These are phyloP conservation scores for Boulengeromyrus knoepffleri DNA, from an alignment of 2,113 vertebrate genomes.

Conservation along the genomic window DNA sequence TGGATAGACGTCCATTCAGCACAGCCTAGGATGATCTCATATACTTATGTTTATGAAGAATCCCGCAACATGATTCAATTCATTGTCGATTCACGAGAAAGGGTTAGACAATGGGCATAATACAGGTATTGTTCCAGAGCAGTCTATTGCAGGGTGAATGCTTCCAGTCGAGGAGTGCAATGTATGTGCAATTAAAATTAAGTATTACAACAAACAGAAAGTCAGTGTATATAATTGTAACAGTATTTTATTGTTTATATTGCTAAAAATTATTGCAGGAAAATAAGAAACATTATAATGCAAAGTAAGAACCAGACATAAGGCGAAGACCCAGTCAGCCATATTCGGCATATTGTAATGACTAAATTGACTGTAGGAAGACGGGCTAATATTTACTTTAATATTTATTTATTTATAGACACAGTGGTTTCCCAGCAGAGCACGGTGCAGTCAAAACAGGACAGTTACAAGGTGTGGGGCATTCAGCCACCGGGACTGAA, in stretches of 20 bases:
- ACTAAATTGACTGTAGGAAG: not conserved
- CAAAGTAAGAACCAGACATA: not conserved
- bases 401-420: not conserved
- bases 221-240: not conserved
- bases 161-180: not conserved
- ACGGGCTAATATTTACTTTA: not conserved
- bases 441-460: not conserved
- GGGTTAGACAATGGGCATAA: not conserved
- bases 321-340: not conserved
- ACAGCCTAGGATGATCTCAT: not conserved
- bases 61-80: not conserved
- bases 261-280: not conserved
- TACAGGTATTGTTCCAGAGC: not conserved
- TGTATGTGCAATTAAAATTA: not conserved
- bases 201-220: not conserved
- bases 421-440: not conserved
- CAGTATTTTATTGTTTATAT: not conserved
- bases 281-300: not conserved
- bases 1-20: too few relatives aligned
- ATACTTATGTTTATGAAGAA: not conserved
- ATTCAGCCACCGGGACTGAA: not conserved
- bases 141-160: not conserved
- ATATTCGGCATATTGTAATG: not conserved
- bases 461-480: not conserved
- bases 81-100: not conserved